Percentiles rank a stretch among this genome's conserved stretches.
Evolutionary conservation across 2,888 invertebrate species (phyloP).

Genomic region (Diloba caeruleocephala): DNA sequence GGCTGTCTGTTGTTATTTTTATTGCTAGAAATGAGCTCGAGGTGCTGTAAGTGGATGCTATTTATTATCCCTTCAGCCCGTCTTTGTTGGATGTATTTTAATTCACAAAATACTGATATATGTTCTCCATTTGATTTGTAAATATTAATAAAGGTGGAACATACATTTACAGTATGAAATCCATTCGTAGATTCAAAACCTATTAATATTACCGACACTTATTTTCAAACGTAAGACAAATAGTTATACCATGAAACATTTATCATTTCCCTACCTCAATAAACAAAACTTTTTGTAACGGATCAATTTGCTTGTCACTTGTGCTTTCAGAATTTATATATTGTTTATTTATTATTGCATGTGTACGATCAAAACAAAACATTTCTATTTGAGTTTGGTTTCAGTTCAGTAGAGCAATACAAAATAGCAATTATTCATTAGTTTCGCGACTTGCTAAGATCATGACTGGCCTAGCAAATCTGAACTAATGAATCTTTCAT

Average conservation of each 20-base stretch:
- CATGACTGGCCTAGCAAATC: not conserved
- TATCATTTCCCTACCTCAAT: conserved; percentile 20
- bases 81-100: conserved; percentile 22
- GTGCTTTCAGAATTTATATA: conserved; percentile 32
- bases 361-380: conserved; percentile 8
- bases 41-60: conserved; percentile 15
- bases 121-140: conserved; percentile 9
- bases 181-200: conserved; percentile 1
- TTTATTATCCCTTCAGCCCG: conserved; percentile 30
- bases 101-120: conserved; percentile 11
- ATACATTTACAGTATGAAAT: conserved; percentile 13
- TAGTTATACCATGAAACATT: conserved; percentile 15
- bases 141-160: conserved; percentile 20
- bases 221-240: conserved; percentile 16
- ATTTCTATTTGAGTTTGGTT: conserved; percentile 15
- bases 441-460: not conserved
- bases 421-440: conserved; percentile 6
- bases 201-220: conserved; percentile 8
- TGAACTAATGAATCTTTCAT: not conserved
- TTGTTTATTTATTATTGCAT: conserved; percentile 24
- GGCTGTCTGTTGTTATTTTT: conserved; percentile 21
- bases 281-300: conserved; percentile 21
- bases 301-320: conserved; percentile 27
- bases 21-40: conserved; percentile 22
- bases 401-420: conserved; percentile 21